Evolutionary conservation across 1,140 invertebrate species (phyloP).

Genomic region (Aporrectodea caliginosa): DNA sequence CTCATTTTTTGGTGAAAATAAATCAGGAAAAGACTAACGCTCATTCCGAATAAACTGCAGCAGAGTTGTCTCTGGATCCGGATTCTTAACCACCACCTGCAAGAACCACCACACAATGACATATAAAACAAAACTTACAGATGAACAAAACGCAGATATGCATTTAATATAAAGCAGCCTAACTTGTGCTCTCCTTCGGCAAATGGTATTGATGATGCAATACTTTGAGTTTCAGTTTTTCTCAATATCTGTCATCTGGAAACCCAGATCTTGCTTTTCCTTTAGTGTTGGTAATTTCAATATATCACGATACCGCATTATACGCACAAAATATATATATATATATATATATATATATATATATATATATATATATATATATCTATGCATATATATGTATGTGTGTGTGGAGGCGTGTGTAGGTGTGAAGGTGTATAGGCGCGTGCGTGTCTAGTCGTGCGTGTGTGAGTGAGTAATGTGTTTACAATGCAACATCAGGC

Average conservation of each 20-base stretch:
- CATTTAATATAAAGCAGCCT: too few relatives aligned
- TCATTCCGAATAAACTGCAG: constrained; percentile 77
- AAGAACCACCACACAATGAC: constrained; percentile 32
- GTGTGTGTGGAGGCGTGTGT: background rate
- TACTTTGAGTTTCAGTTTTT: background rate
- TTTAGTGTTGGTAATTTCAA: too few relatives aligned
- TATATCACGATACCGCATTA: background rate
- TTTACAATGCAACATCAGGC: too few relatives aligned
- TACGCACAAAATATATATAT: background rate
- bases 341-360: constrained; percentile 6
- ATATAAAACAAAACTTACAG: too few relatives aligned
- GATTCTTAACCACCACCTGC: constrained; percentile 67
- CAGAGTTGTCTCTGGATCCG: constrained; percentile 81
- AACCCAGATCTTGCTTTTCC: background rate
- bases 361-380: constrained; percentile 1
- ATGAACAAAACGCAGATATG: too few relatives aligned
- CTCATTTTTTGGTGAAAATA: too few relatives aligned
- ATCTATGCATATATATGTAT: background rate
- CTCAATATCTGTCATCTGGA: background rate
- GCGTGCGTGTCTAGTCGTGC: too few relatives aligned
- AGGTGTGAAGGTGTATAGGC: too few relatives aligned
- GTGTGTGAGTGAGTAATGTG: too few relatives aligned
- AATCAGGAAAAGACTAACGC: too few relatives aligned
- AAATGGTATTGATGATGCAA: background rate
- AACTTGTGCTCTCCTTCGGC: background rate